Evolutionary conservation across 2,113 vertebrate genomes (phyloP), one percentile per base, ranked within the genome.

Genomic region (Indicator maculatus): DNA sequence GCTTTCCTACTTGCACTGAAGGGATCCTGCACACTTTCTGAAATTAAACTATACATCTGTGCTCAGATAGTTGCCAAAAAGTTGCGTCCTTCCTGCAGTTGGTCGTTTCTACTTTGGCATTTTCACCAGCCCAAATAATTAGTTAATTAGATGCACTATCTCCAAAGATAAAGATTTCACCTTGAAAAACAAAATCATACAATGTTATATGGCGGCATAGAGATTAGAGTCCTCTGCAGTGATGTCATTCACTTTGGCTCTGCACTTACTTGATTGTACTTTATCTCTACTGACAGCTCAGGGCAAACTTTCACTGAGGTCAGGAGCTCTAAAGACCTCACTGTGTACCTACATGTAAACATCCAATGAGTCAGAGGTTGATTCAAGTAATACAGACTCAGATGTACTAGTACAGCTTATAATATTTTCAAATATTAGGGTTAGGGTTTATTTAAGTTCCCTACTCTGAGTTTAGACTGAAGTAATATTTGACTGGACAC

Each of bases 91-190:
- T 77, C 50, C 72, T 78, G 36, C 47, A 84, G 52, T 0, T 53
- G 65, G 65, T 77, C 8, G 83, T 78, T 95, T 94, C 90, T 86
- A 44, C 87, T 92, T 85, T 85, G 83, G 86, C 77, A 86, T 92
- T 95, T 85, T 86, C 36, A n/a, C 20, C 74, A 88, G 78, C 12
- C 76, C 85, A 95, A 93, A 87, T 78, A 84, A 94, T 90, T 92
- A 88, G 60, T 76, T 85, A 94, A 96, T 95, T 93, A 84, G 83
- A 70, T 75, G 53, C 28, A 86, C 64, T 94, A 73, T 75, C 66
- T 91, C 83, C 74, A 89, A 79, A 92, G 88, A 96, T 78, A 89
- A 96, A 87, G 85, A 95, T 83, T 95, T 96, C 70, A 91, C 86
- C 90, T 89, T 95, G 92, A 87, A 84, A 94, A 94, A 86, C n/a